These are phyloP conservation scores for Dendrophyllia cribrosa DNA, from an alignment of 64 coral and sea anemone genomes.

Conservation along the genomic window DNA sequence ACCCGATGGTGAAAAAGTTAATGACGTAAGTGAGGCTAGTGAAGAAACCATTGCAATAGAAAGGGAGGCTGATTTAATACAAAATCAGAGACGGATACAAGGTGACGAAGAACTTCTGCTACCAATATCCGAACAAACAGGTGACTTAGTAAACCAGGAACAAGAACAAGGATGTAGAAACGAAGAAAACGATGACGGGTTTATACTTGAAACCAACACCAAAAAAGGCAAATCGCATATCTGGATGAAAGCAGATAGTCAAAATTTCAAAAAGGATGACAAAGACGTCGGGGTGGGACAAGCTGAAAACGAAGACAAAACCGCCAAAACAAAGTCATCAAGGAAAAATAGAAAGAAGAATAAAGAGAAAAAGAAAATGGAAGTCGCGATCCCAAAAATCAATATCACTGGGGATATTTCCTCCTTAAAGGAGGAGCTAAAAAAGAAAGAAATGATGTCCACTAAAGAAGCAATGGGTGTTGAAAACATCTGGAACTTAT, in stretches of 20 bases:
- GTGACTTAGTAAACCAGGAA: not conserved
- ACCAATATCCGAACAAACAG: not conserved
- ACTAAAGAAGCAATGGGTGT: not conserved
- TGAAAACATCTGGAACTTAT: conserved; percentile 21
- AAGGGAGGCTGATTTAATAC: not conserved
- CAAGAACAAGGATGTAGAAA: too few relatives aligned
- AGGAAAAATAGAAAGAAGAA: not conserved
- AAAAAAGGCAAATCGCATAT: not conserved
- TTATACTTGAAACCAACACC: not conserved
- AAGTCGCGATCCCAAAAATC: not conserved
- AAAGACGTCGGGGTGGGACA: not conserved
- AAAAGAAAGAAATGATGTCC: not conserved
- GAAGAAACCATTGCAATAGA: not conserved
- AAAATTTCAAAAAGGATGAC: not conserved
- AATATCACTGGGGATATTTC: not conserved
- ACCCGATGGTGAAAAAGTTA: not conserved
- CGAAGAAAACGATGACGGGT: conserved; percentile 43
- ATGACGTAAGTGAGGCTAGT: not conserved
- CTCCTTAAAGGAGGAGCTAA: not conserved
- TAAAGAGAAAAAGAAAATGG: not conserved
- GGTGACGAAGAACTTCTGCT: not conserved
- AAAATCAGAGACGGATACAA: conserved; percentile 8
- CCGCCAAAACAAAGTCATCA: too few relatives aligned
- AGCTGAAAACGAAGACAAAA: not conserved
- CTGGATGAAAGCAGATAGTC: not conserved